Base-by-base conservation (phyloP, 2,888 invertebrate genomes). In the Furcula furcula region DNA sequence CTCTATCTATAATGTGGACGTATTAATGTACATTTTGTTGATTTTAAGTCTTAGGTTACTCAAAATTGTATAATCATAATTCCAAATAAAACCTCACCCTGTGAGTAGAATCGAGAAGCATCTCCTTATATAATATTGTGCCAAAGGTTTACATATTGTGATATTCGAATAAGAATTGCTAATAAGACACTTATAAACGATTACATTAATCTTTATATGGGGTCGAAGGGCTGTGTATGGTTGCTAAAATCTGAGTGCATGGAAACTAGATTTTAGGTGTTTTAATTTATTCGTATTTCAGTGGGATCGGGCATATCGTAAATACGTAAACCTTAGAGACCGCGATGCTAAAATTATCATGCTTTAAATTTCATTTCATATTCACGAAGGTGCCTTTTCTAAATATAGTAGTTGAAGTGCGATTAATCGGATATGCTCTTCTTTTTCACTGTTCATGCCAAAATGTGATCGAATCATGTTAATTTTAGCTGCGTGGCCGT, bases 81-180 rank as follows among this genome's bases (percentile, higher is more conserved):
- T n/a, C n/a, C n/a, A n/a, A n/a, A n/a, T n/a, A n/a, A n/a, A n/a
- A n/a, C n/a, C n/a, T n/a, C n/a, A n/a, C n/a, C n/a, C n/a, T n/a
- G 3, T 27, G 33, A 10, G 29, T 27, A 37, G 33, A 16, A 7
- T 26, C n/a, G n/a, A n/a, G n/a, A n/a, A 21, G n/a, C 27, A 15
- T 36, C 31, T 57, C 55, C 49, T 57, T 50, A 55, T n/a, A n/a
- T 53, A 49, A 59, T 62, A 63, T 66, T 67, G 62, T 66, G 74
- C 73, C 68, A 74, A 76, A 78, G 76, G 74, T 77, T 70, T 73
- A 73, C 59, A 41, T 67, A 74, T 74, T 86, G 86, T 86, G 86
- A 87, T 87, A 87, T 81, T 78, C 65, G 75, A 67, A 67, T 68
- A 75, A 71, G 69, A 57, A 49, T 44, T 46, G 47, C 47, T 37